These are phyloP conservation scores for Coryphaenoides rupestris DNA, from an alignment of 2,113 vertebrate species.

Conservation along the genomic window DNA sequence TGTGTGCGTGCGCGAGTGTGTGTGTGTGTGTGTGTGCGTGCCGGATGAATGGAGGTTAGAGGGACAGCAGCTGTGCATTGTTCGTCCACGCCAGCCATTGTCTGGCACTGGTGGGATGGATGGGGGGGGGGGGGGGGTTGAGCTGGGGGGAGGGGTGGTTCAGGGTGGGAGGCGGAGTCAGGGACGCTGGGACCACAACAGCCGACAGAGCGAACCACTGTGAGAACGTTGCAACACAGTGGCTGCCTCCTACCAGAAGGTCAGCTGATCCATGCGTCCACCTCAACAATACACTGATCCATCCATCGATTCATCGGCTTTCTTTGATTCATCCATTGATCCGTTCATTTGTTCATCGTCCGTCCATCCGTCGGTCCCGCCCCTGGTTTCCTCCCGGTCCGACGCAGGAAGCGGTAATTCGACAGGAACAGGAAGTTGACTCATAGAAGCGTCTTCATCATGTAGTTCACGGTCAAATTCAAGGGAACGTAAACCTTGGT, in stretches of 20 bases:
- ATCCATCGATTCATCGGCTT: background rate
- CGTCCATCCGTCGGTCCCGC: too few relatives aligned
- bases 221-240: too few relatives aligned
- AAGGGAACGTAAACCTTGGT: background rate
- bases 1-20: background rate
- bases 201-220: too few relatives aligned
- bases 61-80: constrained; percentile 55
- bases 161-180: background rate
- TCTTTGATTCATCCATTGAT: background rate
- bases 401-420: too few relatives aligned
- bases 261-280: too few relatives aligned
- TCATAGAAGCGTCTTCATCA: too few relatives aligned
- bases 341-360: too few relatives aligned
- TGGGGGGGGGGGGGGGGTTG: background rate
- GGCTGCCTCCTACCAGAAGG: too few relatives aligned
- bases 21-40: background rate
- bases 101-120: constrained; percentile 11
- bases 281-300: background rate
- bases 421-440: too few relatives aligned
- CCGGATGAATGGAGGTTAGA: background rate
- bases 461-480: too few relatives aligned
- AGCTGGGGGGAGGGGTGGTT: background rate
- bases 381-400: too few relatives aligned
- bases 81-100: constrained; percentile 45
- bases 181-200: too few relatives aligned